Evolutionary conservation across 2,888 invertebrate species (phyloP), one percentile per base, ranked within the genome.

Genomic region (Merodon equestris): DNA sequence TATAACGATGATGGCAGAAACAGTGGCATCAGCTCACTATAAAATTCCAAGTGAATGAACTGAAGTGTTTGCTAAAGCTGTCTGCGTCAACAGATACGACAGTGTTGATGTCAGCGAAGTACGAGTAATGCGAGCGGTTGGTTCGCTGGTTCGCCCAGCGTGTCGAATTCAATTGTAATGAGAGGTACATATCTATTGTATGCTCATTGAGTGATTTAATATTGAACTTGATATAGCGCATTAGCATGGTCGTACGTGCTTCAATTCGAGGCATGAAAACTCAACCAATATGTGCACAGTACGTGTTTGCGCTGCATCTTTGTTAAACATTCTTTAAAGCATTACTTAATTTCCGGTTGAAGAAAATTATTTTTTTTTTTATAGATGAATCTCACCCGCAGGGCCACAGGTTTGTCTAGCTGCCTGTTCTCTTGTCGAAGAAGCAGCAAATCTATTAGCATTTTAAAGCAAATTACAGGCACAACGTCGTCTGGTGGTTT

Each of bases 131-230:
- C 57, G 40, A 36, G n/a, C 34, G 38, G 47, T 27, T 48, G 38
- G 3, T 54, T 72, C 54, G 51, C 56, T 56, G 51, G 76, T 50
- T n/a, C 42, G 67, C 54, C 71, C 76, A 77, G 76, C 76, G 71
- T 77, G 61, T 77, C 76, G 71, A 67, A 73, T 79, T 79, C 72
- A 73, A 72, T 57, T 73, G 77, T 48, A 79, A 73, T 79, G 68
- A 68, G 57, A 73, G 68, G 48, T 73, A 63, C 63, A 63, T 61
- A 79, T 58, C 58, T 53, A 61, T 60, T 63, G 51, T 42, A 38
- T 61, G 51, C 42, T 57, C 53, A 57, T 68, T 67, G 68, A 79
- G 73, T 68, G 77, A 58, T 73, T 79, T 53, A 79, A 50, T 79
- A 79, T 79, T 79, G 77, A 79, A 79, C 77, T 73, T 79, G 73